Evolutionary conservation across 2,888 invertebrate species (phyloP).

Genomic region (Agelastica alni): DNA sequence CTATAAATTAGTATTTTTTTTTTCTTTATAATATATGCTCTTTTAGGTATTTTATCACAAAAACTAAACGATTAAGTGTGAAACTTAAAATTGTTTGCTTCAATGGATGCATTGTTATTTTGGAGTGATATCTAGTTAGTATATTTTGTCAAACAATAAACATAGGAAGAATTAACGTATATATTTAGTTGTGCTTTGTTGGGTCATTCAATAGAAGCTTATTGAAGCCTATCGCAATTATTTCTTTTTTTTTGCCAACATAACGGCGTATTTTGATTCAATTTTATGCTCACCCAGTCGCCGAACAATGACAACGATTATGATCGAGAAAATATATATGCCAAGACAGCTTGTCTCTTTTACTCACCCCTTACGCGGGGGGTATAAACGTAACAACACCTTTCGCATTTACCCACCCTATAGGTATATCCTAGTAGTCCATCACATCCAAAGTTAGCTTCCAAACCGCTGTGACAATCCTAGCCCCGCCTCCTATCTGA

Average conservation of each 20-base stretch:
- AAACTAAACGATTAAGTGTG: too few species aligned
- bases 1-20: too few species aligned
- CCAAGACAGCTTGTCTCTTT: slow-evolving; percentile 20
- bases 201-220: slow-evolving; percentile 5
- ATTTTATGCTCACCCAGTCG: slow-evolving; percentile 32
- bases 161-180: slow-evolving; percentile 11
- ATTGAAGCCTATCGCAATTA: slow-evolving; percentile 21
- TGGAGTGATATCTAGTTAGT: not conserved
- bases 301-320: slow-evolving; percentile 27
- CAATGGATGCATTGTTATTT: too few species aligned
- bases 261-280: slow-evolving; percentile 35
- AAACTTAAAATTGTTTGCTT: too few species aligned
- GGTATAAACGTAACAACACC: slow-evolving; percentile 34
- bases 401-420: slow-evolving; percentile 43
- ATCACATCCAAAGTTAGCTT: slow-evolving; percentile 53
- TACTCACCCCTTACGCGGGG: slow-evolving; percentile 28
- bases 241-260: slow-evolving; percentile 20
- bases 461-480: slow-evolving; percentile 57
- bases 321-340: slow-evolving; percentile 29
- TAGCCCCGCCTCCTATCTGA: slow-evolving; percentile 51
- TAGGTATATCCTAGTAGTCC: slow-evolving; percentile 41
- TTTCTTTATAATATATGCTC: too few species aligned
- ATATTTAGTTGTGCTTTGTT: slow-evolving; percentile 9
- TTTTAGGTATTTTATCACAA: too few species aligned
- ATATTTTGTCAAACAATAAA: not conserved